Evolutionary conservation across 2,113 vertebrate genomes (phyloP).

Genomic region (Cottus gobio): DNA sequence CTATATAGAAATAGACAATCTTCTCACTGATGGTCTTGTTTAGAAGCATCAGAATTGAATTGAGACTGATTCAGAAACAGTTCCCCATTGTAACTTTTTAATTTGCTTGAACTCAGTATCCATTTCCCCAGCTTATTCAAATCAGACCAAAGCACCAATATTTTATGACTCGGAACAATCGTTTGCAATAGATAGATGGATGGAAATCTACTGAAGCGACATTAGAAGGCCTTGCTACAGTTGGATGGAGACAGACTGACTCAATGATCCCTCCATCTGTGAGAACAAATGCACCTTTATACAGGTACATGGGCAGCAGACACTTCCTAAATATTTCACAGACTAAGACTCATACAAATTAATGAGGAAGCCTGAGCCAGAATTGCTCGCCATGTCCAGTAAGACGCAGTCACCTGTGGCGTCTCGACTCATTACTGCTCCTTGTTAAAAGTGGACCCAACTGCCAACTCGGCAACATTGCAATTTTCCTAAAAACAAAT

Average conservation of each 20-base stretch:
- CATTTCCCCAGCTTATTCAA: not conserved
- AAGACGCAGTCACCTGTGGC: conserved; percentile 42
- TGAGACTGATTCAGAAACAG: not conserved
- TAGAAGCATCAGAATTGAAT: not conserved
- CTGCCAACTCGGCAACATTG: conserved; percentile 27
- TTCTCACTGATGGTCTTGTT: not conserved
- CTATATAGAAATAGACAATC: not conserved
- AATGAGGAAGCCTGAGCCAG: conserved; percentile 23
- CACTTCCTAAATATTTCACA: conserved; percentile 39
- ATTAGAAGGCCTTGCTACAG: not conserved
- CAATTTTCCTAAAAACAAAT: conserved; percentile 3
- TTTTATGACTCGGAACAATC: not conserved
- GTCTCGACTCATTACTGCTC: conserved; percentile 43
- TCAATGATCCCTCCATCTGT: conserved; percentile 2
- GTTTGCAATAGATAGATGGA: conserved; percentile 7
- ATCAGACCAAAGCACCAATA: conserved; percentile 17
- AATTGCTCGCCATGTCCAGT: conserved; percentile 24
- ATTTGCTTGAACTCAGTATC: not conserved
- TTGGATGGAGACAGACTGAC: conserved; percentile 17
- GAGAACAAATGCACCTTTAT: conserved; percentile 29
- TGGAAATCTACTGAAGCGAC: conserved; percentile 22
- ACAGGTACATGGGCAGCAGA: conserved; percentile 17
- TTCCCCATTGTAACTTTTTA: not conserved
- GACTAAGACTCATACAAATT: conserved; percentile 13
- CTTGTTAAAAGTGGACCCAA: conserved; percentile 55